These are phyloP conservation scores for Pagetopsis macropterus DNA, from an alignment of 2,797 vertebrate species.

Conservation along the genomic window DNA sequence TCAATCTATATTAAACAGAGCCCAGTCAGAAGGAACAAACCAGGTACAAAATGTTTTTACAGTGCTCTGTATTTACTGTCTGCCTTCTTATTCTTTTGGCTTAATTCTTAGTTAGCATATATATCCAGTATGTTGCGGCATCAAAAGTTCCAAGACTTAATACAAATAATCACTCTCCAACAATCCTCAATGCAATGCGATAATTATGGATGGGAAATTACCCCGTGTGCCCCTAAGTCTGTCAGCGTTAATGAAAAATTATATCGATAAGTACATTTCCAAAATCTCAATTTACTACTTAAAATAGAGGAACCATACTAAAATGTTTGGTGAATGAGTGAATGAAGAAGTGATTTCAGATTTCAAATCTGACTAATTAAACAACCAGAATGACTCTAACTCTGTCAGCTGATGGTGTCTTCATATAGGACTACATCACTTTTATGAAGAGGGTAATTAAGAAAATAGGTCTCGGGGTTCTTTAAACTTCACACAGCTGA, in stretches of 20 bases:
- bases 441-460: conserved; percentile 18
- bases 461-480: conserved; percentile 10
- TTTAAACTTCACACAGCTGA: conserved; percentile 9
- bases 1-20: not conserved
- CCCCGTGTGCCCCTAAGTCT: not conserved
- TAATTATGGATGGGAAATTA: not conserved
- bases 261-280: not conserved
- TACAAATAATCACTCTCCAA: not conserved
- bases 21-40: not conserved
- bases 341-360: not conserved
- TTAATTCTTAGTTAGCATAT: not conserved
- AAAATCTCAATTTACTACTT: not conserved
- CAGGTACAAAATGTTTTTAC: not conserved
- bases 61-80: not conserved
- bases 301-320: not conserved
- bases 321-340: not conserved
- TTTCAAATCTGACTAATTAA: not conserved
- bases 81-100: not conserved
- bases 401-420: conserved; percentile 3
- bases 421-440: conserved; percentile 11
- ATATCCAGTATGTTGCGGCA: not conserved
- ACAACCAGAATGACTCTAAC: not conserved
- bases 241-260: not conserved
- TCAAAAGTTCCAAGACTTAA: not conserved
- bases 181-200: not conserved